These are phyloP conservation scores for Oscheius sp. DNA, from an alignment of 2,888 invertebrate genomes.

Conservation along the genomic window DNA sequence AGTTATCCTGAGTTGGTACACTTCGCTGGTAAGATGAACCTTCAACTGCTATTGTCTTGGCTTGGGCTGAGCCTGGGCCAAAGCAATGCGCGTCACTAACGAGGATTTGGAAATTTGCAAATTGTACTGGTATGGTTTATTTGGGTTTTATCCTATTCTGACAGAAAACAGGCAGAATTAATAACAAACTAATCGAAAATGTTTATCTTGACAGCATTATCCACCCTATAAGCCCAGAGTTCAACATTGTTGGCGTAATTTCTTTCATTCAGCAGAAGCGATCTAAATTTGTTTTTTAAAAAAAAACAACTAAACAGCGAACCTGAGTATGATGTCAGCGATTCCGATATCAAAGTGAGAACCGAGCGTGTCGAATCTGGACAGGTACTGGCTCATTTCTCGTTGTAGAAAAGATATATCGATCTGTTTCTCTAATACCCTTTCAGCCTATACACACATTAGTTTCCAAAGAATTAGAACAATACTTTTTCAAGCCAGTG, in stretches of 20 bases:
- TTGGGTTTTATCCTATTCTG: too few relatives aligned
- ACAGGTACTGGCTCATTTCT: slow-evolving; percentile 54
- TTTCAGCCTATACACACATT: neutral
- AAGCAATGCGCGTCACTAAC: too few relatives aligned
- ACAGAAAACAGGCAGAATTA: too few relatives aligned
- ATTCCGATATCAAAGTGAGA: slow-evolving; percentile 48
- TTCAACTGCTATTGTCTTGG: too few relatives aligned
- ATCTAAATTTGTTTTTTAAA: neutral
- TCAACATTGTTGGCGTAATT: slow-evolving; percentile 57
- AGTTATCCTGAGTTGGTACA: too few relatives aligned
- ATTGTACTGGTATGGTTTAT: too few relatives aligned
- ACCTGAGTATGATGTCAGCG: slow-evolving; percentile 47
- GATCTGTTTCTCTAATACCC: neutral
- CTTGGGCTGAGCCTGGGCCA: too few relatives aligned
- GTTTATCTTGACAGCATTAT: neutral
- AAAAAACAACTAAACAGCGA: neutral
- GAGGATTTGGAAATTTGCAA: too few relatives aligned
- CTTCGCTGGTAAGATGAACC: too few relatives aligned
- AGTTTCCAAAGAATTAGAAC: neutral
- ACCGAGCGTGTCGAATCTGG: slow-evolving; percentile 57
- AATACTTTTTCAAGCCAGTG: slow-evolving; percentile 48
- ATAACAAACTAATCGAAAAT: too few relatives aligned
- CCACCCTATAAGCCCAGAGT: slow-evolving; percentile 40
- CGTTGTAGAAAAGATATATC: slow-evolving; percentile 29
- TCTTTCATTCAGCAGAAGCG: too few relatives aligned